phyloP scores from a whole-genome alignment of 2,888 invertebrate species.

The Carpatolechia fugitivella region DNA sequence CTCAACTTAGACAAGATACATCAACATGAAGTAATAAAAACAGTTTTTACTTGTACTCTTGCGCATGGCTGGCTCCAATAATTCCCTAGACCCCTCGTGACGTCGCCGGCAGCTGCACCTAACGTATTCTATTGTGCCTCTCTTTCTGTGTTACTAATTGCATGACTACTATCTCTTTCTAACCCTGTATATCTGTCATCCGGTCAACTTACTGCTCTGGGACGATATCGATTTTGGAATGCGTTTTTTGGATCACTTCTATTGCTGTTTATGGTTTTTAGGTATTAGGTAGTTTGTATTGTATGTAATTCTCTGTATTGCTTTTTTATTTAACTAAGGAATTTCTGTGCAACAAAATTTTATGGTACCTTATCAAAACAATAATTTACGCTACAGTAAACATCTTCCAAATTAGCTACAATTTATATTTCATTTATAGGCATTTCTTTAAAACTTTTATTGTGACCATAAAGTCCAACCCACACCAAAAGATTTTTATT shows the following conservation, averaged over 20 bases:
- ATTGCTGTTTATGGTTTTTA: neutral
- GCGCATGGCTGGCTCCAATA: slow-evolving; percentile 62
- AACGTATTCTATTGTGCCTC: slow-evolving; percentile 60
- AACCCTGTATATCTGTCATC: slow-evolving; percentile 59
- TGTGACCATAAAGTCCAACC: slow-evolving; percentile 15
- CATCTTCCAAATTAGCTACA: neutral
- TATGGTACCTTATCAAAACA: neutral
- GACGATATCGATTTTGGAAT: slow-evolving; percentile 55
- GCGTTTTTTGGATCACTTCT: neutral
- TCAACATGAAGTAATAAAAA: slow-evolving; percentile 23
- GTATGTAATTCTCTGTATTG: neutral
- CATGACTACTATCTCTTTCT: slow-evolving; percentile 42
- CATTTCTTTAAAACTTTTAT: slow-evolving; percentile 10
- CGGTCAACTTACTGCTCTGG: slow-evolving; percentile 55
- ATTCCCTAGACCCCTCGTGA: slow-evolving; percentile 68
- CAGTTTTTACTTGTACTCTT: slow-evolving; percentile 44
- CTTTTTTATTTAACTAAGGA: neutral
- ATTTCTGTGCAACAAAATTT: neutral
- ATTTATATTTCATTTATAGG: neutral
- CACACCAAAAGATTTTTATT: slow-evolving; percentile 26
- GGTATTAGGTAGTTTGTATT: neutral
- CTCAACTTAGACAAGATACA: slow-evolving; percentile 4
- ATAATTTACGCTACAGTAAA: neutral
- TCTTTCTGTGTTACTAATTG: slow-evolving; percentile 41
- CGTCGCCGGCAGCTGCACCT: slow-evolving; percentile 73